Evolutionary conservation across 2,888 invertebrate genomes (phyloP).

Genomic region (Parnassius orleans): DNA sequence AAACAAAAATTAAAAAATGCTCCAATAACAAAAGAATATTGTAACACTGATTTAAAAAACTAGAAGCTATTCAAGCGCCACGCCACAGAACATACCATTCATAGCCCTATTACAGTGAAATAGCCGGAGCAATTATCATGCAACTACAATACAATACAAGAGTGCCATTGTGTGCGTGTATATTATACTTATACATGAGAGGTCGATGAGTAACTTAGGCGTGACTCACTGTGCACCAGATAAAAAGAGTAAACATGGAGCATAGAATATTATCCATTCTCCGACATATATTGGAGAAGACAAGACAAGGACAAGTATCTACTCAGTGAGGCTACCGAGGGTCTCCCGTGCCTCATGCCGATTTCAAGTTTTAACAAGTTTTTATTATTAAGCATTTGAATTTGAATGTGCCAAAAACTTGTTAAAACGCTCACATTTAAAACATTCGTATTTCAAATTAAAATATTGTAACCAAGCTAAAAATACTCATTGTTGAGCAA

Average conservation of each 20-base stretch:
- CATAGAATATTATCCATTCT: slow-evolving; percentile 17
- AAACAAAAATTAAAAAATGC: too few species aligned
- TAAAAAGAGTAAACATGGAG: slow-evolving; percentile 35
- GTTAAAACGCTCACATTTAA: too few species aligned
- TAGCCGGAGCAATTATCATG: slow-evolving; percentile 37
- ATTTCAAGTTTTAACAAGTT: too few species aligned
- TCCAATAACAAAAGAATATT: background rate
- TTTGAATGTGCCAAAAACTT: too few species aligned
- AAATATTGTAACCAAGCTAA: too few species aligned
- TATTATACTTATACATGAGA: slow-evolving; percentile 32
- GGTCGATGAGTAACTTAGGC: slow-evolving; percentile 38
- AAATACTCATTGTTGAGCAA: too few species aligned
- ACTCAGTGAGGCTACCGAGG: slow-evolving; percentile 13
- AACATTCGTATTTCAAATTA: too few species aligned
- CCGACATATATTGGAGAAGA: slow-evolving; percentile 14
- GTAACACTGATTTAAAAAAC: slow-evolving; percentile 3
- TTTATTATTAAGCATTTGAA: too few species aligned
- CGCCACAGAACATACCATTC: slow-evolving; percentile 31
- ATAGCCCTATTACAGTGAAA: slow-evolving; percentile 31
- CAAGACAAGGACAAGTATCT: slow-evolving; percentile 21
- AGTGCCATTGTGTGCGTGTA: slow-evolving; percentile 35
- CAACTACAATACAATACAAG: slow-evolving; percentile 32
- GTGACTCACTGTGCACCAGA: slow-evolving; percentile 36
- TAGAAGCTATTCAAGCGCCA: slow-evolving; percentile 25
- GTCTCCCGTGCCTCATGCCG: background rate